Conservation (phyloP, 2,113 vertebrate genomes). For the Vombatus ursinus region DNA sequence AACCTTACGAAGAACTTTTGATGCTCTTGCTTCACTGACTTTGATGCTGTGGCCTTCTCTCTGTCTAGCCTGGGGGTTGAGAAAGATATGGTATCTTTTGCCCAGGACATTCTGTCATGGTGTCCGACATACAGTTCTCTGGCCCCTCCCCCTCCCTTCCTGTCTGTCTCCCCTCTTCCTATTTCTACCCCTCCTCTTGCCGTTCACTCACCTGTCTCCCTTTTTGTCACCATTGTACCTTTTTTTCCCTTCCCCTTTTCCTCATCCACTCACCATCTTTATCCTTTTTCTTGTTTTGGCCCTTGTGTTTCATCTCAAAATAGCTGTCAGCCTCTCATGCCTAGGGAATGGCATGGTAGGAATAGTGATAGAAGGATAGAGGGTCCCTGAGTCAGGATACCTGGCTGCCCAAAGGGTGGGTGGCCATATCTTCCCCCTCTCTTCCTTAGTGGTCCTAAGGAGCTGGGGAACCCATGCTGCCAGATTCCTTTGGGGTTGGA, state of each 20-base stretch:
- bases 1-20: conserved; percentile 8
- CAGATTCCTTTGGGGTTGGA: conserved; percentile 28
- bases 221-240: conserved; percentile 19
- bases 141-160: neutral
- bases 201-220: conserved; percentile 44
- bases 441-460: conserved; percentile 51
- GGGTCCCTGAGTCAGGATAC: conserved; percentile 19
- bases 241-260: neutral
- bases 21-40: conserved; percentile 9
- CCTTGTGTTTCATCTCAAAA: neutral
- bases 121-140: neutral
- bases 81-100: neutral
- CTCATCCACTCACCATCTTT: neutral
- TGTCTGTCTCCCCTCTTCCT: conserved; percentile 11
- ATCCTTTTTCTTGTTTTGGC: neutral
- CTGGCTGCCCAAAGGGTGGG: conserved; percentile 38
- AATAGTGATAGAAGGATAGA: conserved; percentile 35
- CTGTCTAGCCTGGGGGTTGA: neutral
- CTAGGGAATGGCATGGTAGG: conserved; percentile 14
- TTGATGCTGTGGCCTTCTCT: neutral
- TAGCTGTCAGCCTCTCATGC: conserved; percentile 13
- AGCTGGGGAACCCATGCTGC: conserved; percentile 25
- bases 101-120: neutral
- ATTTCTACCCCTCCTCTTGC: conserved; percentile 20
- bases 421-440: conserved; percentile 39